Evolutionary conservation across 1,140 invertebrate species (phyloP), one percentile per base, ranked within the genome.

Genomic region (Marisa cornuarietis): DNA sequence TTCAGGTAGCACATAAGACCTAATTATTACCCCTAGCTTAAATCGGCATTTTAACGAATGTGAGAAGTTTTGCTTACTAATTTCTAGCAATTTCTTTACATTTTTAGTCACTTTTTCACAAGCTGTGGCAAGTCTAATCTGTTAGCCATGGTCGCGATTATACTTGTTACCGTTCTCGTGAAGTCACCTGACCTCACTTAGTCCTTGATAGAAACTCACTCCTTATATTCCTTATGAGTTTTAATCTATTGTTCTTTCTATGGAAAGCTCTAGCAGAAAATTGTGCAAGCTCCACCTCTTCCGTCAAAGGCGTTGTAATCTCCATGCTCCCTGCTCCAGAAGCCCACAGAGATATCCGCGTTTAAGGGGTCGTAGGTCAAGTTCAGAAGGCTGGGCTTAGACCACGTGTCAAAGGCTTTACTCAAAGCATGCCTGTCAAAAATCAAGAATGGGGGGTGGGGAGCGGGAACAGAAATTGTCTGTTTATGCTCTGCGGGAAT

Each of bases 241-340:
- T 42, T 6, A 42, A 6, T 42, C 31, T 42, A 2, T 42, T 6
- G 31, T 42, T 42, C 31, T 42, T 42, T 76, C 78, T 81, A 58
- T 42, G n/a, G 52, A 42, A 79, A 24, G 74, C 72, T 54, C 24
- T 63, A 71, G 61, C 42, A 26, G 77, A 72, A 18, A 62, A 77
- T 42, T 42, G 16, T 72, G n/a, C n/a, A 54, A 61, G 61, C 62
- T 68, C 77, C 62, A 87, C 86, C 83, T 79, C 61, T 80, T 6
- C 86, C 84, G 49, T 87, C 86, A 79, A 87, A 87, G 14, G 86
- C 80, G 65, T 81, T 85, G 66, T 71, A 54, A 6, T 87, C 86
- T 7, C 83, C 83, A 73, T 87, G 86, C 31, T 83, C 78, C 3
- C 82, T 26, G 0, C 78, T 71, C 11, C 75, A 81, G 76, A 82